A percentile compares a stretch with the other conserved stretches of the same genome.
These are phyloP conservation scores for Propsilocerus akamusi DNA, from an alignment of 1,140 invertebrate genomes.

Conservation along the genomic window DNA sequence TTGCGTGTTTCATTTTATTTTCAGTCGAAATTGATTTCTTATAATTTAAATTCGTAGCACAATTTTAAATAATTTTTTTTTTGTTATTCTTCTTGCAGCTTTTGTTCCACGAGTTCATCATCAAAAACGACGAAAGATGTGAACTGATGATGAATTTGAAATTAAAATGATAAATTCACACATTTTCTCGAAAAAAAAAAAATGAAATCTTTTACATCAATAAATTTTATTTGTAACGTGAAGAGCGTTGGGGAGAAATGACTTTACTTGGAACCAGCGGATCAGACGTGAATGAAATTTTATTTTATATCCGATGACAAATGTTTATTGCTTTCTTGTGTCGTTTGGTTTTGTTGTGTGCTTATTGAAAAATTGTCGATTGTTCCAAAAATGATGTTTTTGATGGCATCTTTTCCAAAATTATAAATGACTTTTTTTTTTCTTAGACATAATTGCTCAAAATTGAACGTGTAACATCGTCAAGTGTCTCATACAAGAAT, in stretches of 20 bases:
- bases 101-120: background rate
- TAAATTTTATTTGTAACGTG: background rate
- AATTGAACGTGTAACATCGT: background rate
- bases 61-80: background rate
- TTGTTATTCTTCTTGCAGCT: background rate
- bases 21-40: background rate
- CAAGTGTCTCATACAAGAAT: background rate
- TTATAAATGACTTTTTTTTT: conserved; percentile 4
- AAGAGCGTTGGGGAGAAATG: background rate
- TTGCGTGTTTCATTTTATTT: background rate
- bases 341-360: background rate
- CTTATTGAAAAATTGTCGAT: conserved; percentile 2
- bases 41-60: no score
- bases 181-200: no score
- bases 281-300: conserved; percentile 2
- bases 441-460: background rate
- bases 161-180: background rate
- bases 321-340: conserved; percentile 2
- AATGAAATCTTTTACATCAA: no score
- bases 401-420: background rate
- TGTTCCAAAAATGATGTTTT: conserved; percentile 2
- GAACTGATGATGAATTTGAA: background rate
- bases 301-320: background rate
- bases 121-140: background rate
- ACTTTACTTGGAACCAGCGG: no score